Percentiles rank a stretch among this genome's conserved stretches.
Conservation (phyloP, 2,797 vertebrate genomes). For the Ctenopoma multispine region DNA sequence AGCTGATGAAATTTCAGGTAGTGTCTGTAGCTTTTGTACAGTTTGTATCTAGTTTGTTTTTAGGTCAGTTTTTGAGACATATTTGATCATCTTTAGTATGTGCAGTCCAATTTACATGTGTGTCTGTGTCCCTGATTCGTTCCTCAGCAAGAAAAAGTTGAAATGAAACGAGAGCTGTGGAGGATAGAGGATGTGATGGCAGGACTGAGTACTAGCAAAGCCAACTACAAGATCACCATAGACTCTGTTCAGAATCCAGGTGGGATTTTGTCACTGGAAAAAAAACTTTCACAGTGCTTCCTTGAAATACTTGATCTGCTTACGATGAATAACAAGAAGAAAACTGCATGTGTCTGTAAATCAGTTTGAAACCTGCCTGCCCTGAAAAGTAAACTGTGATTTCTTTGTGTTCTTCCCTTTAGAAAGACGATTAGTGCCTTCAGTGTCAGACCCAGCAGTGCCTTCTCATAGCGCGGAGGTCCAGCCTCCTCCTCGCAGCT, state of each 20-base stretch:
- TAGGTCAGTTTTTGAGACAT: neutral
- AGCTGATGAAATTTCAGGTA: neutral
- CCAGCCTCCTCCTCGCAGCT: conserved; percentile 84
- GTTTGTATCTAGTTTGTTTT: neutral
- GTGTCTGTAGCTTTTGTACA: neutral
- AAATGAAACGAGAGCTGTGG: conserved; percentile 95
- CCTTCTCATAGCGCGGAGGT: conserved; percentile 88
- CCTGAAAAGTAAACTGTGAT: conserved; percentile 1
- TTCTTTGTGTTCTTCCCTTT: conserved; percentile 18
- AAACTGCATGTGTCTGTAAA: neutral
- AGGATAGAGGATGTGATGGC: conserved; percentile 96
- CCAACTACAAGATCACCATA: conserved; percentile 92
- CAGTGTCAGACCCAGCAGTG: conserved; percentile 87
- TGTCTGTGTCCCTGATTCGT: neutral
- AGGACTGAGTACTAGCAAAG: conserved; percentile 92
- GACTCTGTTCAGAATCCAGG: conserved; percentile 96
- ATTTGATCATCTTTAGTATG: neutral
- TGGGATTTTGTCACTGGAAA: conserved; percentile 57
- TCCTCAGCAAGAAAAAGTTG: conserved; percentile 86
- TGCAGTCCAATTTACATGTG: neutral
- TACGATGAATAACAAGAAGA: neutral
- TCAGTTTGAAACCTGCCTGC: neutral
- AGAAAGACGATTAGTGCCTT: conserved; percentile 98
- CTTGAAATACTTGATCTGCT: neutral
- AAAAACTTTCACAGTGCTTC: rapidly evolving